Base-by-base conservation (phyloP, 2,113 vertebrate genomes). In the Canis aureus region DNA sequence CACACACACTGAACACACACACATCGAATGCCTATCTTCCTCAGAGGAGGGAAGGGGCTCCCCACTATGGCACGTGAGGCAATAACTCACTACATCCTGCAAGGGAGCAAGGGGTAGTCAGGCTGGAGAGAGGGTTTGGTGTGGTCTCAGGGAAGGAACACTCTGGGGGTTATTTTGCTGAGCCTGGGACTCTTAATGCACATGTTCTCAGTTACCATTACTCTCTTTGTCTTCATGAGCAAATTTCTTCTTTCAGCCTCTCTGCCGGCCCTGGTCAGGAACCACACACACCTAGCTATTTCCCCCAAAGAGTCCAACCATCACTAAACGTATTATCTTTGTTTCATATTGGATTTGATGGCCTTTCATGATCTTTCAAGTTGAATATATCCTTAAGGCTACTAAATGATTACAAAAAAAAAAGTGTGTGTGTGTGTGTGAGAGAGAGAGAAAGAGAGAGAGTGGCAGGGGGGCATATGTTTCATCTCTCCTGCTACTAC, bases 381-480 rank as follows among this genome's bases (percentile, higher is more conserved):
- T 53, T 73, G 73, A 87, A 64, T 62, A 78, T 55, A 91, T 80
- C 8, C 51, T 95, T 85, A 98, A 85, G 25, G 27, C 73, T 71
- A 22, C n/a, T n/a, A 92, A 73, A 78, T 22, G 9, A 76, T 43
- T 43, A 38, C 38, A 7, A 43, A 43, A 43, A 43, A 66, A 78
- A 74, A 27, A 6, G 0, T 16, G 29, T 73, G 53, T 82, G 55
- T 66, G 20, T 22, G 73, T 38, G 38, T 38, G 38, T 38, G 12
- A 15, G 73, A 76, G 32, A n/a, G 29, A 29, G 3, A 51, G 74
- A 74, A 38, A 25, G 71, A 78, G 43, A 51, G 15, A 51, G 13
- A 29, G 32, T 2, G 49, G 49, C 49, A 23, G 27, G 16, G 11
- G 43, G 55, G 12, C 23, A 23, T 23, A 66, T 38, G 23, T 60